Percentiles rank a stretch among this genome's conserved stretches.
These are phyloP conservation scores for Amphimallon solstitiale DNA, from an alignment of 2,888 invertebrate genomes.

Conservation along the genomic window DNA sequence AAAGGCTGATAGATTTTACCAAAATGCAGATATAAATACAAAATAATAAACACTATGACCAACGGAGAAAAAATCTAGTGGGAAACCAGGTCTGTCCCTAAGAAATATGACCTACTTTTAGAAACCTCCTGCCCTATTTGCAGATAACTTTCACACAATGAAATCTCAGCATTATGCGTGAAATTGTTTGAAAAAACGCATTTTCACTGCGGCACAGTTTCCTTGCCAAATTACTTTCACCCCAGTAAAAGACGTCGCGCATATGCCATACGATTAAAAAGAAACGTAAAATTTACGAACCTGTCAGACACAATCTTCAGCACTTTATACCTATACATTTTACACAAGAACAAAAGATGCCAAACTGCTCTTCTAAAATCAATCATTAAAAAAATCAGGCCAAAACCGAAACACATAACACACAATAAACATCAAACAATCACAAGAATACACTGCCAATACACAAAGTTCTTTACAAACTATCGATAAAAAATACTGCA, in stretches of 20 bases:
- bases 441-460: background rate
- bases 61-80: constrained; percentile 49
- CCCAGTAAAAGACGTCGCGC: background rate
- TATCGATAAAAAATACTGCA: constrained; percentile 32
- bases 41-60: constrained; percentile 48
- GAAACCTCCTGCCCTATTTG: constrained; percentile 45
- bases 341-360: constrained; percentile 18
- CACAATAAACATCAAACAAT: background rate
- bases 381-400: constrained; percentile 7
- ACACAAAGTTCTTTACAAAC: background rate
- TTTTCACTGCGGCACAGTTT: constrained; percentile 1
- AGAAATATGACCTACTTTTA: constrained; percentile 53
- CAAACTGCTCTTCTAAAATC: background rate
- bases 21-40: constrained; percentile 43
- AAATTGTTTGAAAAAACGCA: constrained; percentile 1
- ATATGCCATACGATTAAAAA: too few species aligned
- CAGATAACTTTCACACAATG: constrained; percentile 38
- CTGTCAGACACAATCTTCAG: background rate
- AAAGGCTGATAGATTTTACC: background rate
- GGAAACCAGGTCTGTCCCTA: constrained; percentile 45
- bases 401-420: constrained; percentile 1
- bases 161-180: constrained; percentile 21
- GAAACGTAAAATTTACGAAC: background rate
- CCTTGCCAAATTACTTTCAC: background rate
- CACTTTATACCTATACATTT: background rate